Evolutionary conservation across 2,113 vertebrate species (phyloP), one percentile per base, ranked within the genome.

Genomic region (Dicrurus megarhynchus): DNA sequence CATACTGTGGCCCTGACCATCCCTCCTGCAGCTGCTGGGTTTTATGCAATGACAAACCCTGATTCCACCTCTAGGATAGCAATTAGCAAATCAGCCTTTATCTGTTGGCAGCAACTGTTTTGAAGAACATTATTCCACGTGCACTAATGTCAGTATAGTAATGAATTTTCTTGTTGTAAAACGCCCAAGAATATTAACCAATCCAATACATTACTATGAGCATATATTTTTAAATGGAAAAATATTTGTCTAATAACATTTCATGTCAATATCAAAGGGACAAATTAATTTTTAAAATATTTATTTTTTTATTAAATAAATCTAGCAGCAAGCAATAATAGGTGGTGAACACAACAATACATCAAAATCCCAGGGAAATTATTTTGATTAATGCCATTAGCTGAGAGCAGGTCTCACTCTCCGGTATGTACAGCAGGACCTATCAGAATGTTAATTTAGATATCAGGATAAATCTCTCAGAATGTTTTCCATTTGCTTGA

Each of bases 111-210:
- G 83, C 61, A 95, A 94, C 55, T 90, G 57, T 35, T 94, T 94
- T 27, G 4, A 71, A 94, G 47, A 93, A 63, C 78, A 91, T 80
- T 89, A 67, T 77, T 89, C 30, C 74, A 42, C 41, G 47, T 68
- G 24, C 27, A 77, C 89, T 95, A 83, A 94, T 87, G 65, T 97
- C 88, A 90, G 50, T 41, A 50, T 24, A 55, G 47, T 88, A 93
- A 96, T 93, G 96, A 97, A 96, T 30, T 56, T 94, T 64, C 64
- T 57, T 91, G 21, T 84, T 92, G 30, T 74, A 94, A 97, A 97
- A 92, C 50, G 71, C 35, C 47, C 13, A 93, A 95, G 49, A 18
- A 46, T 90, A 94, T 91, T 95, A 96, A 78, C 55, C 37, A 95
- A 61, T 69, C 89, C 85, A 85, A 75, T 16, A 33, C 5, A 76